Percentiles rank a stretch among this genome's conserved stretches.
phyloP scores from a whole-genome alignment of 1,140 invertebrate genomes.

The Bradysia coprophila region DNA sequence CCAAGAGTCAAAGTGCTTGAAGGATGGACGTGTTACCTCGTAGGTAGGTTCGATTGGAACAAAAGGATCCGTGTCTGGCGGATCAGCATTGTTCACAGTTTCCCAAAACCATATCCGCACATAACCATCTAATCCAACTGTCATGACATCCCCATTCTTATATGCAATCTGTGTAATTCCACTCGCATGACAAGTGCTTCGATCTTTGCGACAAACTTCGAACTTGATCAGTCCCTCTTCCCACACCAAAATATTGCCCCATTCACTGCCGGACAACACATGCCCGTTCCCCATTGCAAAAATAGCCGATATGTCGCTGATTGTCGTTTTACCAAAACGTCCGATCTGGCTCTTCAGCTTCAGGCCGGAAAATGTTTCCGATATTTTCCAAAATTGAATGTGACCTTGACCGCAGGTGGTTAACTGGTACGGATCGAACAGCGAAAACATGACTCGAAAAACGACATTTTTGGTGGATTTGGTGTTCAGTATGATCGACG shows the following conservation, averaged over 20 bases:
- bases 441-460: constrained; percentile 59
- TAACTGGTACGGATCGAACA: constrained; percentile 52
- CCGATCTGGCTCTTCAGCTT: constrained; percentile 74
- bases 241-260: constrained; percentile 82
- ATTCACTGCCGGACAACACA: constrained; percentile 66
- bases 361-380: constrained; percentile 69
- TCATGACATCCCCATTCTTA: constrained; percentile 39
- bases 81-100: constrained; percentile 62
- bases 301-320: constrained; percentile 68
- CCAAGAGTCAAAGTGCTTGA: too few species aligned
- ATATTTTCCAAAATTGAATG: constrained; percentile 90
- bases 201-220: constrained; percentile 47
- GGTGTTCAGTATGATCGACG: constrained; percentile 48
- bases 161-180: constrained; percentile 56
- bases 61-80: constrained; percentile 51
- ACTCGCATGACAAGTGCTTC: constrained; percentile 50
- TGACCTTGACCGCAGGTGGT: constrained; percentile 57
- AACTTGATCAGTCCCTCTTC: constrained; percentile 70
- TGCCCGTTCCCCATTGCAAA: constrained; percentile 75
- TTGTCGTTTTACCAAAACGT: constrained; percentile 77
- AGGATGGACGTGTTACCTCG: constrained; percentile 32
- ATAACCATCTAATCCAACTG: constrained; percentile 56
- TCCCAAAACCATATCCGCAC: constrained; percentile 77
- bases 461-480: constrained; percentile 68
- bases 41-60: constrained; percentile 70